Conservation (phyloP, 2,113 vertebrate species). For the Psilopogon haemacephalus region DNA sequence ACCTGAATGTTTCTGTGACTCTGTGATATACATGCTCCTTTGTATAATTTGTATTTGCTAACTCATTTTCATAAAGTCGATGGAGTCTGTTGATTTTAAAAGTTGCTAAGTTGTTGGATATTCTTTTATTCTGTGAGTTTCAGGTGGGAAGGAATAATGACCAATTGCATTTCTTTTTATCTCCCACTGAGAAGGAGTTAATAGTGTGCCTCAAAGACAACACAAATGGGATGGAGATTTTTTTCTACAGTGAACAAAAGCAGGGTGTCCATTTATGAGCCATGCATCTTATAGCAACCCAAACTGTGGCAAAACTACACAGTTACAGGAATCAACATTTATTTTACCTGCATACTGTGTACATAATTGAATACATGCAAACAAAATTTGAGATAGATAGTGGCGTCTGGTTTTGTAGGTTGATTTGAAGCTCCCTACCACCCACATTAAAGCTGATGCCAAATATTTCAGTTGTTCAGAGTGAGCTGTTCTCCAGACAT, state of each 20-base stretch:
- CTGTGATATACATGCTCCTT: not conserved
- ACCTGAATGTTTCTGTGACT: too few species aligned
- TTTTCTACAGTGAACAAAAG: not conserved
- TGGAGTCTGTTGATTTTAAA: not conserved
- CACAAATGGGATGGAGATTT: not conserved
- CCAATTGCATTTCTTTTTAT: not conserved
- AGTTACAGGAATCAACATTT: not conserved
- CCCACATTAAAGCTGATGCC: constrained; percentile 39
- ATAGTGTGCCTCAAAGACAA: not conserved
- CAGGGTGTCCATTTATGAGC: not conserved
- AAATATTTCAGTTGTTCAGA: constrained; percentile 48
- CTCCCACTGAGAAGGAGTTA: not conserved
- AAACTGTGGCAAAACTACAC: not conserved
- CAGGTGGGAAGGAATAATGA: not conserved
- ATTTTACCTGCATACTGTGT: not conserved
- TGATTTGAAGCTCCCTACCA: not conserved
- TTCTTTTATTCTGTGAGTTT: not conserved
- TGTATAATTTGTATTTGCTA: not conserved
- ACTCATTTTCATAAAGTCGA: not conserved
- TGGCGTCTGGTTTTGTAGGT: not conserved
- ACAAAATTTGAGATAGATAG: not conserved
- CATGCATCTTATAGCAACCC: not conserved
- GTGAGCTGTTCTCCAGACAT: constrained; percentile 33
- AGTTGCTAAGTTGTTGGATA: not conserved
- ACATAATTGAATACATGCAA: not conserved